These are phyloP conservation scores for Corythoichthys haematopterus DNA, from an alignment of 2,113 vertebrate species.

Conservation along the genomic window DNA sequence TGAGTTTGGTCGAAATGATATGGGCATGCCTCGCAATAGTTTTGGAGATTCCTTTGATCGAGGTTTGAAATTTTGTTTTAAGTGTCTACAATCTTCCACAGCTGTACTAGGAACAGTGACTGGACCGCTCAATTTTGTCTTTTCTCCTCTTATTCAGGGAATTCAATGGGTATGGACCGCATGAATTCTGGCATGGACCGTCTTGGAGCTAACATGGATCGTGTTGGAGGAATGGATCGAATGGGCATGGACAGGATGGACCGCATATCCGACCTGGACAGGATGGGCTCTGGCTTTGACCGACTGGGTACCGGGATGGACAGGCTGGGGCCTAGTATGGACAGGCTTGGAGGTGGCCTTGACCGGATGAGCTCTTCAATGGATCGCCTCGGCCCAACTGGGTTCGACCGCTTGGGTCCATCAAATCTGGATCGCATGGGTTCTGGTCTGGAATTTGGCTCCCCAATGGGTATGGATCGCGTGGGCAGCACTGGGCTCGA, in stretches of 20 bases:
- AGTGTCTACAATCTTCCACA: slow-evolving; percentile 16
- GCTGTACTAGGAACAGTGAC: neutral
- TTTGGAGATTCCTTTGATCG: slow-evolving; percentile 87
- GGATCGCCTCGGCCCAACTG: slow-evolving; percentile 82
- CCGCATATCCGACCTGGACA: slow-evolving; percentile 66
- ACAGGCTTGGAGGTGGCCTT: slow-evolving; percentile 82
- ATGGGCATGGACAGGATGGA: slow-evolving; percentile 86
- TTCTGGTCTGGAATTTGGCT: slow-evolving; percentile 64
- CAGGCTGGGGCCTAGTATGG: slow-evolving; percentile 84
- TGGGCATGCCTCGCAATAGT: slow-evolving; percentile 82
- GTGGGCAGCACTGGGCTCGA: slow-evolving; percentile 71
- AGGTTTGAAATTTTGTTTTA: slow-evolving; percentile 76
- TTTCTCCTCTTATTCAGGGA: slow-evolving; percentile 47
- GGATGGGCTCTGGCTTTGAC: slow-evolving; percentile 86
- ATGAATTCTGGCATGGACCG: slow-evolving; percentile 82
- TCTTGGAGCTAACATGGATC: slow-evolving; percentile 69
- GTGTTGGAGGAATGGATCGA: slow-evolving; percentile 80
- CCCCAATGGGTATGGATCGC: slow-evolving; percentile 72
- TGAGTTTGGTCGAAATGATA: slow-evolving; percentile 82
- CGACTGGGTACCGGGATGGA: slow-evolving; percentile 84
- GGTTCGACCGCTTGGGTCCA: slow-evolving; percentile 81
- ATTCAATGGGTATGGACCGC: slow-evolving; percentile 79
- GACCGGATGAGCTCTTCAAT: slow-evolving; percentile 86
- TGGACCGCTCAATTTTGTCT: neutral
- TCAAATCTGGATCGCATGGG: slow-evolving; percentile 85